Percentiles rank a stretch among this genome's conserved stretches.
Conservation (phyloP, 2,888 invertebrate species). For the Gibbula magus region DNA sequence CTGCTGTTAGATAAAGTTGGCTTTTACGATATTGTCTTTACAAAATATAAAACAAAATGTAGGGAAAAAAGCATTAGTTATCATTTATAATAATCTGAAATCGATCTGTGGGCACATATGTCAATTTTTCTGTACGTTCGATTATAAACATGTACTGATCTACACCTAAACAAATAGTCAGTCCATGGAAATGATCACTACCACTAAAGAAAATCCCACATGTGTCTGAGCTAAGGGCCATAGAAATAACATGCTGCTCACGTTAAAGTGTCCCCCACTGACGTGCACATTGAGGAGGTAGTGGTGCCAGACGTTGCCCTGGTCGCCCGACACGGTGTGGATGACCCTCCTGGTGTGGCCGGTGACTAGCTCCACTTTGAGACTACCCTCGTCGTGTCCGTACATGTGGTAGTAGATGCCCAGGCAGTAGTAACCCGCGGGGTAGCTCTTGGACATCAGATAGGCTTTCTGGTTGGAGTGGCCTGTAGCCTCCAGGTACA, state of each 20-base stretch:
- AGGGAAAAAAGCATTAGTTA: too few species aligned
- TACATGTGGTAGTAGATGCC: slow-evolving; percentile 64
- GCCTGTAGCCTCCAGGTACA: slow-evolving; percentile 57
- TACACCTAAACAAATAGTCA: too few species aligned
- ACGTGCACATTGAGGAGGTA: slow-evolving; percentile 44
- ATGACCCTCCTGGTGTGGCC: slow-evolving; percentile 27
- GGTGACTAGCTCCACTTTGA: slow-evolving; percentile 45
- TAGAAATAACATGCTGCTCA: not conserved
- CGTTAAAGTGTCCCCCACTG: slow-evolving; percentile 39
- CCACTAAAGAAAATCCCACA: too few species aligned
- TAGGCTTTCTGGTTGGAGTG: slow-evolving; percentile 46
- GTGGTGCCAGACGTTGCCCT: slow-evolving; percentile 48
- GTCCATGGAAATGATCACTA: too few species aligned
- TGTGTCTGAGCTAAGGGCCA: too few species aligned
- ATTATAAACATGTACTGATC: too few species aligned
- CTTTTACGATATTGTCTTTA: too few species aligned
- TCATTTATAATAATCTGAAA: too few species aligned
- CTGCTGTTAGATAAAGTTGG: too few species aligned
- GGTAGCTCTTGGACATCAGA: slow-evolving; percentile 47
- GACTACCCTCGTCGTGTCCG: slow-evolving; percentile 52
- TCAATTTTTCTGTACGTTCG: too few species aligned
- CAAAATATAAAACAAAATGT: too few species aligned
- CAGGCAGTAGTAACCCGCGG: slow-evolving; percentile 59
- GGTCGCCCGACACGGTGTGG: slow-evolving; percentile 40
- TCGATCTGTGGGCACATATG: too few species aligned